Percentiles rank a stretch among this genome's conserved stretches.
Conservation (phyloP, 2,888 invertebrate genomes). For the Dicranocentrus wangi region DNA sequence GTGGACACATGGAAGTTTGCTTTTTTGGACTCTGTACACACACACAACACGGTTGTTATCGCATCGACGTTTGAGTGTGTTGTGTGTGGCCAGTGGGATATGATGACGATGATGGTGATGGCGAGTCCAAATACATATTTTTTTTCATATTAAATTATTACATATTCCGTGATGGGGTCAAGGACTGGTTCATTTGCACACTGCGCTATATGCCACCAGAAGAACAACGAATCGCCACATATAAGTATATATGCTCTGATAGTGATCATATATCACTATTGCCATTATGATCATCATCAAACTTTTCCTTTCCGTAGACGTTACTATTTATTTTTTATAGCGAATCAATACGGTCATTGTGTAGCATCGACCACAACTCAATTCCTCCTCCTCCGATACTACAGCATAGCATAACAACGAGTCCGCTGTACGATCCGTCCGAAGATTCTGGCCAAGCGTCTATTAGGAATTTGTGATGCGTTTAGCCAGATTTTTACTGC, state of each 20-base stretch:
- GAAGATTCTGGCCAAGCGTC: too few relatives aligned
- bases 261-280: neutral
- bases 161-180: constrained; percentile 71
- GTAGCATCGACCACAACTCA: neutral
- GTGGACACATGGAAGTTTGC: constrained; percentile 8
- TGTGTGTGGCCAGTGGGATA: constrained; percentile 5
- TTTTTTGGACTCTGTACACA: neutral
- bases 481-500: too few relatives aligned
- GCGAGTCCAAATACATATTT: neutral
- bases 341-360: neutral
- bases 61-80: constrained; percentile 5
- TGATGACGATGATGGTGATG: neutral
- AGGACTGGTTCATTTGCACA: constrained; percentile 71
- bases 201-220: too few relatives aligned
- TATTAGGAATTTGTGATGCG: too few relatives aligned
- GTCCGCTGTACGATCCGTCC: too few relatives aligned
- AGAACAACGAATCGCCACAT: too few relatives aligned
- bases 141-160: constrained; percentile 37
- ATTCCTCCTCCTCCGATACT: neutral
- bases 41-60: constrained; percentile 21
- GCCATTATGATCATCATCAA: constrained; percentile 16
- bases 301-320: constrained; percentile 21
- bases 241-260: constrained; percentile 12
- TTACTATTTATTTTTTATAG: too few relatives aligned
- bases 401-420: too few relatives aligned